Base-by-base conservation (phyloP, 2,113 vertebrate species). In the Catharus bicknelli region DNA sequence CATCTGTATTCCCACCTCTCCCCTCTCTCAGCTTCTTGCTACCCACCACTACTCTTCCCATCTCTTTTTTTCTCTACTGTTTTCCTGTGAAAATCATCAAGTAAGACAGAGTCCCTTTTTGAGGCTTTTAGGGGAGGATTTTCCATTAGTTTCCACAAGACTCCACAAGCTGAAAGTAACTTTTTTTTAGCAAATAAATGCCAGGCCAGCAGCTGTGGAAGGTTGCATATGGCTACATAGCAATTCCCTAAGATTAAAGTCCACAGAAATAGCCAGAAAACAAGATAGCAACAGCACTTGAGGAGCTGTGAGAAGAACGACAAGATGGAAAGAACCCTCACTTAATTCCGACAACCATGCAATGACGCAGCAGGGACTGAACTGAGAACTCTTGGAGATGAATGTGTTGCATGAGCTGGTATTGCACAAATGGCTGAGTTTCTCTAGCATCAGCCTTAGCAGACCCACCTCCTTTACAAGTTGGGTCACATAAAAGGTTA, bases 241-340 rank as follows among this genome's bases (percentile, higher is more conserved):
- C 21, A 76, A 40, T 73, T 73, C 59, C 0, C 0, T 26, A 55
- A 70, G 47, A 83, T 14, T 64, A 84, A 92, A 92, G 73, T 20
- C 45, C 42, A 62, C 67, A 58, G 42, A 93, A 92, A 93, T 77
- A 85, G 59, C 54, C 67, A 92, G 17, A 75, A 84, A 92, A 38
- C 82, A 67, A 93, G 74, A 50, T 3, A 82, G 34, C n/a, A 92
- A 45, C 54, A 69, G 59, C 30, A 38, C 32, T 53, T 3, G 1
- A 50, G 20, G 55, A 58, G 32, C 0, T 0, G 51, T 80, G 83
- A 45, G 79, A 73, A 57, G 59, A 69, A n/a, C 32, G 20, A 92
- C 75, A 34, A 90, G 59, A 78, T 21, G 30, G 69, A 74, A 86
- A 88, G 86, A 90, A 29, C 47, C 48, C 57, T 81, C 21, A 36